Conservation (phyloP, 2,888 invertebrate species). For the Pandemis cinnamomeana region DNA sequence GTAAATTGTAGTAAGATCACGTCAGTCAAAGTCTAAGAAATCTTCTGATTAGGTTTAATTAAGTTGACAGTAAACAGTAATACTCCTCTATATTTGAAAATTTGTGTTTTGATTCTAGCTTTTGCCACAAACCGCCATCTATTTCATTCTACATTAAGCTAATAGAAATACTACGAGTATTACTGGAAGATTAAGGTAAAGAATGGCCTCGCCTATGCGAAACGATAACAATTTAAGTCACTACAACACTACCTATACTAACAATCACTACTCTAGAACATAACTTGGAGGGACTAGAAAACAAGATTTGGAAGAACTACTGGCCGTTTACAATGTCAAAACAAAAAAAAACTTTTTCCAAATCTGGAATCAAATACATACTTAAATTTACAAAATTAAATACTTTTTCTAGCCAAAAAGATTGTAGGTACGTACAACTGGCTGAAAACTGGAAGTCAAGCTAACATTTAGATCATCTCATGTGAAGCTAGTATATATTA, state of each 20-base stretch:
- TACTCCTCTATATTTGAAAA: neutral
- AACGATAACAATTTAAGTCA: slow-evolving; percentile 66
- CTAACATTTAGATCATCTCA: too few species aligned
- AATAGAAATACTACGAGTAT: slow-evolving; percentile 72
- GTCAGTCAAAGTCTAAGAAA: too few species aligned
- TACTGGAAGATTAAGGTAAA: slow-evolving; percentile 71
- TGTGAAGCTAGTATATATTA: too few species aligned
- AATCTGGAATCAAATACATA: neutral
- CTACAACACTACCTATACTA: slow-evolving; percentile 54
- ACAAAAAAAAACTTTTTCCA: slow-evolving; percentile 35
- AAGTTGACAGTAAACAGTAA: too few species aligned
- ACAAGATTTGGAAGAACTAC: slow-evolving; percentile 50
- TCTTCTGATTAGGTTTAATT: too few species aligned
- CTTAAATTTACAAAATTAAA: neutral
- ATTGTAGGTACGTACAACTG: neutral
- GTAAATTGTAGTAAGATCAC: too few species aligned
- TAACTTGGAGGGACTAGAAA: slow-evolving; percentile 77
- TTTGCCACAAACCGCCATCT: slow-evolving; percentile 49
- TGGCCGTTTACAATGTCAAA: slow-evolving; percentile 34
- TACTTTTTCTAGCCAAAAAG: neutral
- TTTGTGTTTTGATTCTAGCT: slow-evolving; percentile 35
- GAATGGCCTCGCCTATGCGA: slow-evolving; percentile 76
- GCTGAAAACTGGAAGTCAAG: neutral
- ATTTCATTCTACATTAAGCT: slow-evolving; percentile 62
- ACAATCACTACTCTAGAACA: slow-evolving; percentile 64